phyloP scores from a whole-genome alignment of 1,140 invertebrate genomes.

The Drosophila sp. region DNA sequence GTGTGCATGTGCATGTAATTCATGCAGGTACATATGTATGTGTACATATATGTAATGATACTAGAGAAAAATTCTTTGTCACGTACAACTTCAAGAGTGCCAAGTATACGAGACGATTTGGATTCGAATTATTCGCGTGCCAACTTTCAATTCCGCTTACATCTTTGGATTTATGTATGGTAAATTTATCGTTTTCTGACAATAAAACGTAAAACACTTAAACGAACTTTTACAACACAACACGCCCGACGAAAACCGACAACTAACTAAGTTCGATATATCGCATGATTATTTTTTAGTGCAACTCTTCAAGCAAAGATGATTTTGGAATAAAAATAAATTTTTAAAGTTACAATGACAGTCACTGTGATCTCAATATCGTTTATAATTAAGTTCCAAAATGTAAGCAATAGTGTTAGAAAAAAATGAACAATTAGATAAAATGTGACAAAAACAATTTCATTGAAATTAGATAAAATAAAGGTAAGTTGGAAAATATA shows the following conservation, averaged over 20 bases:
- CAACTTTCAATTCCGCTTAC: slow-evolving; percentile 33
- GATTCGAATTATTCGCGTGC: slow-evolving; percentile 33
- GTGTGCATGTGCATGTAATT: slow-evolving; percentile 8
- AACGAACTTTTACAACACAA: slow-evolving; percentile 29
- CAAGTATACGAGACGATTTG: slow-evolving; percentile 23
- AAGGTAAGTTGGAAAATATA: too few relatives aligned
- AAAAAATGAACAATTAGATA: too few relatives aligned
- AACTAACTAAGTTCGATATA: slow-evolving; percentile 45
- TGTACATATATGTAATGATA: slow-evolving; percentile 21
- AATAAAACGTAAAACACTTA: slow-evolving; percentile 25
- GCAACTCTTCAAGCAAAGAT: slow-evolving; percentile 14
- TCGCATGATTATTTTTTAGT: slow-evolving; percentile 17
- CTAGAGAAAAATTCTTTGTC: slow-evolving; percentile 33
- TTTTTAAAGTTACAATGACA: too few relatives aligned
- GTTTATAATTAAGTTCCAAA: too few relatives aligned
- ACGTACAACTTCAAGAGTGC: slow-evolving; percentile 37
- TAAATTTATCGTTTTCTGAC: slow-evolving; percentile 32
- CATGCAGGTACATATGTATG: slow-evolving; percentile 16
- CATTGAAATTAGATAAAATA: too few relatives aligned
- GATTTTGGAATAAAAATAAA: not conserved
- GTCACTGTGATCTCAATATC: too few relatives aligned
- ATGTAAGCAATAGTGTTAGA: too few relatives aligned
- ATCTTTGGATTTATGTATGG: slow-evolving; percentile 38
- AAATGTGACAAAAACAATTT: too few relatives aligned
- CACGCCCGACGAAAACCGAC: slow-evolving; percentile 48